Evolutionary conservation across 2,888 invertebrate species (phyloP).

Genomic region (Eremobia ochroleuca): DNA sequence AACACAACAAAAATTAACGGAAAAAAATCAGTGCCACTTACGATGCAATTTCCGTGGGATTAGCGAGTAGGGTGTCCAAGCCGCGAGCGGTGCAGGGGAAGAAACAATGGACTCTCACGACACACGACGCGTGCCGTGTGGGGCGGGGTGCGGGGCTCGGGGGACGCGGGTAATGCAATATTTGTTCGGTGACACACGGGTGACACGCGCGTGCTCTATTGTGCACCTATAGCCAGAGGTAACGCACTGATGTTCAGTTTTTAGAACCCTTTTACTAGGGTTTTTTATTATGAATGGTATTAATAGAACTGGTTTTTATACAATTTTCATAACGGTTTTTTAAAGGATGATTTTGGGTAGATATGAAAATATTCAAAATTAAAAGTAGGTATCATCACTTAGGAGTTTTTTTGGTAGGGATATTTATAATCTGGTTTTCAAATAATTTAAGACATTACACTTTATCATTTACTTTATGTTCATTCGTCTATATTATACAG

Average conservation of each 20-base stretch:
- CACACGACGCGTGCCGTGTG: constrained; percentile 72
- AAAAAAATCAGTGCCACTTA: constrained; percentile 81
- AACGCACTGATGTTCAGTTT: constrained; percentile 69
- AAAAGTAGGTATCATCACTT: neutral
- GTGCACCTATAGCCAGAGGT: constrained; percentile 85
- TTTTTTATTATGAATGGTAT: constrained; percentile 22
- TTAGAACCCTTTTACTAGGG: constrained; percentile 38
- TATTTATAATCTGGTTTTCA: neutral
- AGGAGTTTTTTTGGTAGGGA: neutral
- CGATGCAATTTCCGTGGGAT: constrained; percentile 82
- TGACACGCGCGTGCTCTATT: constrained; percentile 85
- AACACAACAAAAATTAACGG: constrained; percentile 67
- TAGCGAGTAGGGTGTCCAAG: constrained; percentile 84
- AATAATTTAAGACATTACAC: neutral
- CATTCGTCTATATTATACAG: neutral
- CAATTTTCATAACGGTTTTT: constrained; percentile 8
- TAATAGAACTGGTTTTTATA: constrained; percentile 8
- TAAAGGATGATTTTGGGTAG: neutral
- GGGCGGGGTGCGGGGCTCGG: constrained; percentile 50
- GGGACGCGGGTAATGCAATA: constrained; percentile 84
- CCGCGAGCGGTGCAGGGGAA: constrained; percentile 74
- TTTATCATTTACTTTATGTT: neutral
- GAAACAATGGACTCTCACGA: constrained; percentile 81
- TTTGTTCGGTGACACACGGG: constrained; percentile 89
- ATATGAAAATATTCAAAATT: neutral